phyloP scores from a whole-genome alignment of 2,113 vertebrate genomes.

The Upupa epops region DNA sequence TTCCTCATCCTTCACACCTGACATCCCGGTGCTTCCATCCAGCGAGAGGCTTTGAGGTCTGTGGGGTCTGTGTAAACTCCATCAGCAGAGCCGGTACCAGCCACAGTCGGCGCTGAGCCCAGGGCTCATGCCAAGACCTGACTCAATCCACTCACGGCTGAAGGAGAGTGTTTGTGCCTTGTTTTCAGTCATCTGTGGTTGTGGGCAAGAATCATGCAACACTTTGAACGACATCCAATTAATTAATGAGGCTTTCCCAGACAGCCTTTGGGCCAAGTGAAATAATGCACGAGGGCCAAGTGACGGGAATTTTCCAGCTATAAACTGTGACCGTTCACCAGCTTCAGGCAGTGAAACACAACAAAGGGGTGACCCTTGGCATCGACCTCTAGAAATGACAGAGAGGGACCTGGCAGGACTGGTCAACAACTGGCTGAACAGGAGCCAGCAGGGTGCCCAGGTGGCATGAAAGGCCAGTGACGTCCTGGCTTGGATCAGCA shows the following conservation, averaged over 20 bases:
- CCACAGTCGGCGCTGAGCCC: accelerated
- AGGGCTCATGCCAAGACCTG: neutral
- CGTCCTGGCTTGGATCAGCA: too few relatives aligned
- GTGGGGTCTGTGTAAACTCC: too few relatives aligned
- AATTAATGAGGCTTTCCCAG: neutral
- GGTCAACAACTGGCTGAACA: too few relatives aligned
- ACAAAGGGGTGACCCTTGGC: neutral
- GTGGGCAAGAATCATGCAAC: neutral
- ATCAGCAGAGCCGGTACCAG: neutral
- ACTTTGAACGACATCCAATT: neutral
- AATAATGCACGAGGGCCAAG: neutral
- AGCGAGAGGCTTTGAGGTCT: neutral
- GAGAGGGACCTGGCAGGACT: too few relatives aligned
- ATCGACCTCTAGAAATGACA: neutral
- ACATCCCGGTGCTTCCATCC: accelerated
- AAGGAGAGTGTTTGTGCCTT: neutral
- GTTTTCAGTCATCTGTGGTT: neutral
- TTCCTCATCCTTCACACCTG: neutral
- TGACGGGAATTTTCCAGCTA: neutral
- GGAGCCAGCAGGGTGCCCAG: too few relatives aligned
- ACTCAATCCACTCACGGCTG: neutral
- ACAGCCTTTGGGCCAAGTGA: neutral
- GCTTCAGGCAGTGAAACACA: neutral
- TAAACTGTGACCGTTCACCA: neutral
- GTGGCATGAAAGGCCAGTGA: too few relatives aligned